Percentiles rank a stretch among this genome's conserved stretches.
These are phyloP conservation scores for Macrosteles quadrilineatus DNA, from an alignment of 1,140 invertebrate species.

Conservation along the genomic window DNA sequence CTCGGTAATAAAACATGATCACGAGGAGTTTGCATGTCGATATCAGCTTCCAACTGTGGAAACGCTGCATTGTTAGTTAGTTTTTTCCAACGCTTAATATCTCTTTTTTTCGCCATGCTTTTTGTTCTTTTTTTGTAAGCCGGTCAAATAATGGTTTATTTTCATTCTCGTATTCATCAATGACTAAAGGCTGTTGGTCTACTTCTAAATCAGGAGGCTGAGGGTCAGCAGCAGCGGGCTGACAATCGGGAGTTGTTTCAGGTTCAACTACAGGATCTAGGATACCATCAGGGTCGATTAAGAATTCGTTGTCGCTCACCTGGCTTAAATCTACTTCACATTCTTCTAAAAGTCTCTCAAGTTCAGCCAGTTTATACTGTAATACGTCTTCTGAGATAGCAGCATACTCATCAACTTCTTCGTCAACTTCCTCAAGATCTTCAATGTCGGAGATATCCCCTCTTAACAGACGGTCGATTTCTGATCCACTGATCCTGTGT, in stretches of 20 bases:
- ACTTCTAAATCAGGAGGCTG: background rate
- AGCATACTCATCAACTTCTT: background rate
- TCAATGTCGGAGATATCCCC: conserved; percentile 18
- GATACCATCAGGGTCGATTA: background rate
- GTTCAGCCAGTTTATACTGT: conserved; percentile 6
- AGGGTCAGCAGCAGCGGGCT: background rate
- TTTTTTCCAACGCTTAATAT: conserved; percentile 1
- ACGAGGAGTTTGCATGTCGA: background rate
- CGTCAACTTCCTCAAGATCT: conserved; percentile 5
- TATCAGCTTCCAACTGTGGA: background rate
- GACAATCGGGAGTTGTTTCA: background rate
- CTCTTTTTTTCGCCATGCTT: background rate
- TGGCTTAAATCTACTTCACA: no score
- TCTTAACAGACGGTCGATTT: background rate
- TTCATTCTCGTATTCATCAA: background rate
- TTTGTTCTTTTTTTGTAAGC: background rate
- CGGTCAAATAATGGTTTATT: background rate
- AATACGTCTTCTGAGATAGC: background rate
- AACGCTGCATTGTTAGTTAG: conserved; percentile 3
- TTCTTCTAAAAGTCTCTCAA: background rate
- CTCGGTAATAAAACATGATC: background rate
- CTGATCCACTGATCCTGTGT: no score
- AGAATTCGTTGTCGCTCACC: no score
- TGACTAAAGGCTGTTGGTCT: background rate
- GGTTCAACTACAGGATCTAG: background rate